Base-by-base conservation (phyloP, 2,113 vertebrate genomes). In the Beaufortia kweichowensis region DNA sequence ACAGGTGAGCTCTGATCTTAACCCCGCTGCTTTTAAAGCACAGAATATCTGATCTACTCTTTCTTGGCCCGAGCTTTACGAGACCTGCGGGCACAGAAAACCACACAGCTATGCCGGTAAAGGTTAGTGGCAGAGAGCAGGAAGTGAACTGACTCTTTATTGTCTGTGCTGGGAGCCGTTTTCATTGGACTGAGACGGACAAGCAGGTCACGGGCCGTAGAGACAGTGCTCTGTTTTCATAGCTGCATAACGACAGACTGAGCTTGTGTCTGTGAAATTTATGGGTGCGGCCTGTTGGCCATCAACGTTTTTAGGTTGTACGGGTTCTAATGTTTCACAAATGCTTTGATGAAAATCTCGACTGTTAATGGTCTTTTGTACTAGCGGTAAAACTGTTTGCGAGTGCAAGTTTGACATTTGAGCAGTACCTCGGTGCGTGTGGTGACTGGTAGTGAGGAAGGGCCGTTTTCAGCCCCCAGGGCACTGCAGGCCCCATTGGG, bases 401-500 rank as follows among this genome's bases (percentile, higher is more conserved):
- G 9, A 12, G 39, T 64, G n/a, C 60, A 84, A 80, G 79, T 53
- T 6, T 53, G 48, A 53, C 48, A 53, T 21, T 53, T 55, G 67
- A 64, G 57, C 79, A 90, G 84, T 93, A 99, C 97, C 95, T 98
- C 97, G 26, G 94, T 88, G 81, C 94, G 94, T 87, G 94, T 93
- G 77, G 88, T 93, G 31, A 94, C 88, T 70, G 94, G 92, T 85
- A 96, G 88, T 81, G 92, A 92, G 0, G 95, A 93, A 73, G 90
- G 90, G 84, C 96, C 96, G 17, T 92, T 98, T 90, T 99, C 96
- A 83, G 92, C 86, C 83, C 94, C 89, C 82, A 92, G 93, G 89
- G 92, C 92, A 90, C 93, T 90, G 3, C 92, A 95, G 72, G 93
- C 95, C 76, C 96, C 96, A 79, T 94, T 97, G 81, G 97, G 97